Evolutionary conservation across 2,888 invertebrate genomes (phyloP).

Genomic region (Stenoptilia bipunctidactyla): DNA sequence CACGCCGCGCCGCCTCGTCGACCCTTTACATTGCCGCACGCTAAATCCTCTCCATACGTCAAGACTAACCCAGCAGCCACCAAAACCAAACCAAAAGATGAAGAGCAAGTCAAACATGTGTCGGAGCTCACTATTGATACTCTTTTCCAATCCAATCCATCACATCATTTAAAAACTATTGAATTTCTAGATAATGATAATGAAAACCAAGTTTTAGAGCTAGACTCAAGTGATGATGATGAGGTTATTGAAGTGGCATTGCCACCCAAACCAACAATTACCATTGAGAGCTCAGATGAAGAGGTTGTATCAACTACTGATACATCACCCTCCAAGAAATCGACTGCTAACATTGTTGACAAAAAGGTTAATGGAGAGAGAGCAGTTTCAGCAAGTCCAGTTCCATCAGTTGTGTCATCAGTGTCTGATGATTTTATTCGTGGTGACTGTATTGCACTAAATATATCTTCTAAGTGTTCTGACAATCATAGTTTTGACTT

Average conservation of each 20-base stretch:
- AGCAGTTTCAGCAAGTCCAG: conserved; percentile 50
- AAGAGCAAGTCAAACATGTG: conserved; percentile 21
- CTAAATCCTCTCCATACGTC: conserved; percentile 15
- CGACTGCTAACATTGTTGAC: conserved; percentile 17
- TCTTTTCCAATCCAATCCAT: conserved; percentile 39
- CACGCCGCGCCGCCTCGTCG: conserved; percentile 22
- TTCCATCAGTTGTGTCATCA: conserved; percentile 59
- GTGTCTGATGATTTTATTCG: conserved; percentile 64
- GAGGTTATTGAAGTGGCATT: conserved; percentile 59
- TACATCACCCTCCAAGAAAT: conserved; percentile 18
- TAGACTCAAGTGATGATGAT: conserved; percentile 59
- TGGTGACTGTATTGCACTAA: conserved; percentile 58
- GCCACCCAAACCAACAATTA: conserved; percentile 58
- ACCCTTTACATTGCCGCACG: conserved; percentile 15
- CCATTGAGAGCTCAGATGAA: conserved; percentile 63
- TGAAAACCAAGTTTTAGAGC: conserved; percentile 26
- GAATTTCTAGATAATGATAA: conserved; percentile 44
- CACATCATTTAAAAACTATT: conserved; percentile 36
- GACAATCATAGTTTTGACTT: conserved; percentile 58
- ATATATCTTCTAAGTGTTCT: conserved; percentile 48
- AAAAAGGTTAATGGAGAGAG: conserved; percentile 24
- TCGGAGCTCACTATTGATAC: conserved; percentile 23
- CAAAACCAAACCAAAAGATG: conserved; percentile 33
- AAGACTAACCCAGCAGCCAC: conserved; percentile 14
- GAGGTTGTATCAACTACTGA: conserved; percentile 24